Base-by-base conservation (phyloP, 2,888 invertebrate species). In the Sphinx pinastri region DNA sequence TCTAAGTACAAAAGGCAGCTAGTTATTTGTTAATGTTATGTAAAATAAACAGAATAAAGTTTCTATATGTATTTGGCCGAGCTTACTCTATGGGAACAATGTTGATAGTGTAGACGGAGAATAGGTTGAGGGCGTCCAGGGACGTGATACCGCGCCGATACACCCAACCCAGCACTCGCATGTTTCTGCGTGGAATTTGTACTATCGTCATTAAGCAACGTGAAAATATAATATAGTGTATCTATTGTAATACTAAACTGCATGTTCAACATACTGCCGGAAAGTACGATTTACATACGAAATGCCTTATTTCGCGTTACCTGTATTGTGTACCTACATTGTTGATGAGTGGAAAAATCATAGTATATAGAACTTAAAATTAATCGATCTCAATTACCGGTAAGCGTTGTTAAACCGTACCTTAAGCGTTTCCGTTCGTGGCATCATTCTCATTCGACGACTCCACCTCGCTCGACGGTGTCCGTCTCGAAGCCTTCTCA, bases 291-390 rank as follows among this genome's bases (percentile, higher is more conserved):
- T 74, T 77, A 81, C 79, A 83, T 86, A 89, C 85, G 84, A 88
- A 87, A 90, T 91, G 94, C 93, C 93, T 94, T 94, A 92, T 87
- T 91, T 90, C 88, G 86, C 88, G 93, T 93, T 93, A 93, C 93
- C 92, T 91, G 90, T 88, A 82, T 85, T 82, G 84, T 84, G 90
- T 93, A 91, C 90, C 90, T 93, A 88, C 89, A 86, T 89, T 89
- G 88, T 89, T 89, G 86, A 86, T 79, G 84, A 84, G 81, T 85
- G 84, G 82, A 84, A 87, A 76, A 88, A 84, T 83, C 84, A 89
- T 91, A 92, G 87, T 88, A 84, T 89, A 89, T 91, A 90, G 87
- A 89, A 84, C 80, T 82, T 90, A 87, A 89, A 91, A 88, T 87
- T 87, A 88, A 89, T 88, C 90, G 93, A 94, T 94, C 93, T 94